phyloP scores from a whole-genome alignment of 2,888 invertebrate genomes.

The Caenorhabditis sulstoni region DNA sequence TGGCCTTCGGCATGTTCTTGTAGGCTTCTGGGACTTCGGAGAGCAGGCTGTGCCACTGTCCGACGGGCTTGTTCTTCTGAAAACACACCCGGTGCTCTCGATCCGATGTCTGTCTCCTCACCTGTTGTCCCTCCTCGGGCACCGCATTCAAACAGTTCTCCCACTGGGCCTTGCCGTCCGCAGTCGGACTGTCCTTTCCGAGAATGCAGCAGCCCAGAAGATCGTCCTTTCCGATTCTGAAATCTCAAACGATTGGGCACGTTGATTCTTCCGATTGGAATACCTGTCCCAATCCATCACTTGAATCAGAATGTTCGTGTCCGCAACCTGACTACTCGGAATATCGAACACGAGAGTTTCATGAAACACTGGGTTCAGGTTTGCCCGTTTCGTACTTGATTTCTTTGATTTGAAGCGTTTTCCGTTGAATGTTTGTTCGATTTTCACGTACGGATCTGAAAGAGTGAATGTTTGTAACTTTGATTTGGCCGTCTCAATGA shows the following conservation, averaged over 20 bases:
- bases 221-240: slow-evolving; percentile 90
- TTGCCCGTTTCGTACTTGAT: slow-evolving; percentile 87
- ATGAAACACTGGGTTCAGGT: slow-evolving; percentile 85
- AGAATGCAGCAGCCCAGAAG: slow-evolving; percentile 87
- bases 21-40: slow-evolving; percentile 79
- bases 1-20: slow-evolving; percentile 79
- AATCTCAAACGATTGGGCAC: slow-evolving; percentile 57
- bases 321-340: slow-evolving; percentile 88
- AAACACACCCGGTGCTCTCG: too few relatives aligned
- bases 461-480: not conserved
- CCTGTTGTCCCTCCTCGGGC: slow-evolving; percentile 39
- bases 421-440: slow-evolving; percentile 90
- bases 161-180: slow-evolving; percentile 79
- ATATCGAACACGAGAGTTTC: slow-evolving; percentile 95
- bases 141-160: slow-evolving; percentile 74
- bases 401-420: slow-evolving; percentile 94
- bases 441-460: slow-evolving; percentile 93
- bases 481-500: not conserved
- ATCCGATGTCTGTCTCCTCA: too few relatives aligned
- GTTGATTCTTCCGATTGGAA: too few relatives aligned
- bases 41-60: slow-evolving; percentile 79
- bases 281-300: slow-evolving; percentile 93
- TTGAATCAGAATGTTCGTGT: slow-evolving; percentile 89
- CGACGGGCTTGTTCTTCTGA: slow-evolving; percentile 73
- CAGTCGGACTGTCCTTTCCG: slow-evolving; percentile 76